A percentile compares a stretch with the other conserved stretches of the same genome.
Evolutionary conservation across 2,888 invertebrate species (phyloP).

Genomic region (Clistopyga incitator): DNA sequence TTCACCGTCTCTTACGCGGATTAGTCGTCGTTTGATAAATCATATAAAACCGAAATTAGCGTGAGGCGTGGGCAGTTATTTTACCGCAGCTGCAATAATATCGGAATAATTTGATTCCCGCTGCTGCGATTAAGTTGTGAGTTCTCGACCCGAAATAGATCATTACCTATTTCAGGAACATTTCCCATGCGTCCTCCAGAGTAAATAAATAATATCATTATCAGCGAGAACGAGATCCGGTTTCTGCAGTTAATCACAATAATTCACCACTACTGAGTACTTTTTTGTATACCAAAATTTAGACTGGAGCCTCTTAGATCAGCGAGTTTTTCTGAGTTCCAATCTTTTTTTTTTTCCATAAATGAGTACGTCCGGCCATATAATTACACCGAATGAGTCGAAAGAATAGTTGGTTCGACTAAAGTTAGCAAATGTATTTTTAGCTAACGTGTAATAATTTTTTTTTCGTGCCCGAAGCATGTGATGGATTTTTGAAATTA

Average conservation of each 20-base stretch:
- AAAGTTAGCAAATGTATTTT: no score
- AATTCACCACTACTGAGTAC: background rate
- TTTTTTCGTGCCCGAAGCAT: background rate
- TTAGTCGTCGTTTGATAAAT: constrained; percentile 33
- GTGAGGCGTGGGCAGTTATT: constrained; percentile 37
- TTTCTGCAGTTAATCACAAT: constrained; percentile 30
- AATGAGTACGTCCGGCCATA: no score
- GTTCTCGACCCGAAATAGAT: constrained; percentile 34
- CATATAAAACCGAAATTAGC: constrained; percentile 31
- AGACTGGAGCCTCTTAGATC: background rate
- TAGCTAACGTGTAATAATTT: background rate
- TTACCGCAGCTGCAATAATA: constrained; percentile 61
- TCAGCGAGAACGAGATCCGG: constrained; percentile 25
- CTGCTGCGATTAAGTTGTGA: background rate
- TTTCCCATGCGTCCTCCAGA: background rate
- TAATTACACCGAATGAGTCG: no score
- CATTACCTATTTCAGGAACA: no score
- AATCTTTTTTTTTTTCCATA: background rate
- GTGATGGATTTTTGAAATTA: background rate
- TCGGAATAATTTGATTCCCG: constrained; percentile 22
- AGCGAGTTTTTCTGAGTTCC: background rate
- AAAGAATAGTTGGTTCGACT: no score
- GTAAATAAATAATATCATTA: constrained; percentile 35
- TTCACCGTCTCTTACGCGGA: background rate
- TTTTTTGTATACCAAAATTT: background rate